Evolutionary conservation across 2,113 vertebrate species (phyloP).

Genomic region (Theristicus caerulescens): DNA sequence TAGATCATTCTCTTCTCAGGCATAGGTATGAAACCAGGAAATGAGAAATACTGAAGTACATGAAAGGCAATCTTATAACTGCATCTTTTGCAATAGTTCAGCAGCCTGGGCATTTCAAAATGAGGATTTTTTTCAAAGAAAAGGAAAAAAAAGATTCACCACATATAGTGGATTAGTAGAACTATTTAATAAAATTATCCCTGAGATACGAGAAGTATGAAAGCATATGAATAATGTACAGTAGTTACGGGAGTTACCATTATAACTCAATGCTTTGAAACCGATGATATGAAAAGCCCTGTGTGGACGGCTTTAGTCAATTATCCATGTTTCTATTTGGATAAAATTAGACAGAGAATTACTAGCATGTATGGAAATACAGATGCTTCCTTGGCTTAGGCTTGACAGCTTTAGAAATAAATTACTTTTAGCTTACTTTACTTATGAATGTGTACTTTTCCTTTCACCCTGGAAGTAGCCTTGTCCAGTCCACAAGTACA

Average conservation of each 20-base stretch:
- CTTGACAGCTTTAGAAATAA: neutral
- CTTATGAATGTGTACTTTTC: neutral
- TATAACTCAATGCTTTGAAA: neutral
- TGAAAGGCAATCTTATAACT: neutral
- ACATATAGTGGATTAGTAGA: neutral
- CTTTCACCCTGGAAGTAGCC: neutral
- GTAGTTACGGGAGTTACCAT: neutral
- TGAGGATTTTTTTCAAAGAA: neutral
- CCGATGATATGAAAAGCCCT: neutral
- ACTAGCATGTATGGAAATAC: neutral
- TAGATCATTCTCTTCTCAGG: neutral
- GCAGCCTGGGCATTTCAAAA: neutral
- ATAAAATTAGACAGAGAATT: neutral
- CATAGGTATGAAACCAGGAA: neutral
- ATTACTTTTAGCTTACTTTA: neutral
- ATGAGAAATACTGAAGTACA: neutral
- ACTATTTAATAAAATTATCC: neutral
- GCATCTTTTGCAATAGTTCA: neutral
- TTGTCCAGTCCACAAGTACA: neutral
- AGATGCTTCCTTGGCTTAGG: neutral
- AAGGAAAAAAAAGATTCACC: neutral
- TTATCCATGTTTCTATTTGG: neutral
- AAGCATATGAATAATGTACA: neutral
- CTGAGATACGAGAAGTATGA: neutral
- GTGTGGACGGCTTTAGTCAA: neutral